phyloP scores from a whole-genome alignment of 2,113 vertebrate species.

The Phocoena sinus region DNA sequence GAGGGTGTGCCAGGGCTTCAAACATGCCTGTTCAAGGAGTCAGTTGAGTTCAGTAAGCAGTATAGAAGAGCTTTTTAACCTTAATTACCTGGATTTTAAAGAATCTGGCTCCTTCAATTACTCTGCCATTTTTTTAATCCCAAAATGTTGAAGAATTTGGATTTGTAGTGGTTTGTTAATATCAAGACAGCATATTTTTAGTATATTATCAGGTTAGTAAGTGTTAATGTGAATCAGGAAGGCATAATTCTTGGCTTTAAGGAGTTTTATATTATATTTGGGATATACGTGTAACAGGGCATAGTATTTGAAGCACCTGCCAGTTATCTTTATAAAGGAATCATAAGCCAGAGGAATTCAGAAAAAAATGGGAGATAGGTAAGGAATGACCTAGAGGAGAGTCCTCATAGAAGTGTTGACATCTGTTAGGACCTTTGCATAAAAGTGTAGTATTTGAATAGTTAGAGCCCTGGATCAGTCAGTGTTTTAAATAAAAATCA shows the following conservation, averaged over 20 bases:
- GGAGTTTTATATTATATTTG: slow-evolving; percentile 1
- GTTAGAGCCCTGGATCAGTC: not conserved
- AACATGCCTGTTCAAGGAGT: not conserved
- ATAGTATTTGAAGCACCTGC: not conserved
- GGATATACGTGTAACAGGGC: not conserved
- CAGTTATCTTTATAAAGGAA: not conserved
- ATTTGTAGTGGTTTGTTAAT: slow-evolving; percentile 9
- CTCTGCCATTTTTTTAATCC: not conserved
- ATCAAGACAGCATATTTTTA: not conserved
- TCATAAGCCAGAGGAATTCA: not conserved
- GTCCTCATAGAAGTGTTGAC: not conserved
- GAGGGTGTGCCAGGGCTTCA: not conserved
- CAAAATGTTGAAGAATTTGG: not conserved
- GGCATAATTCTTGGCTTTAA: not conserved
- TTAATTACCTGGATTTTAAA: slow-evolving; percentile 14
- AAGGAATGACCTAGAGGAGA: not conserved
- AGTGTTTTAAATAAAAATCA: not conserved
- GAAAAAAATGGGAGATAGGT: not conserved
- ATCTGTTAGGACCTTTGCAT: not conserved
- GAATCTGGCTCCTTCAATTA: not conserved
- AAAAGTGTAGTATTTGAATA: not conserved
- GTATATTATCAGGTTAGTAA: not conserved
- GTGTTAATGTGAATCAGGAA: not conserved
- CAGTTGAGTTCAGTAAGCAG: slow-evolving; percentile 2
- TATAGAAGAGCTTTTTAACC: not conserved